These are phyloP conservation scores for Mesopsocus fuscifrons DNA, from an alignment of 2,888 invertebrate species.

Conservation along the genomic window DNA sequence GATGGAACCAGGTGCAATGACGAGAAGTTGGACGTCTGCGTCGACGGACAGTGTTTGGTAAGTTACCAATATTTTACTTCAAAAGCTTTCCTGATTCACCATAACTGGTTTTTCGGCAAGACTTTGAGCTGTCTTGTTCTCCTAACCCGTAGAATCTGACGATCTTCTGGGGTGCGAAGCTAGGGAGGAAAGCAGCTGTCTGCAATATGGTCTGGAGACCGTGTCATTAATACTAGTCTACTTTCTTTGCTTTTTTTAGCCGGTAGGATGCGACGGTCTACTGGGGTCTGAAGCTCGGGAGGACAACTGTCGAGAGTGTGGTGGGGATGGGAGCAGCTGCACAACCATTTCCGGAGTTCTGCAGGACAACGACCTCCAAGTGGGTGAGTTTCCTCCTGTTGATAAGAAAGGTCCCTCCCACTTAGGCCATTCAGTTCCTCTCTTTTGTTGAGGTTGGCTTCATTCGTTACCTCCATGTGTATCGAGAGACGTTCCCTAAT, in stretches of 20 bases:
- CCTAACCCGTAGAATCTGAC: too few species aligned
- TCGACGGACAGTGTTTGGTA: conserved; percentile 84
- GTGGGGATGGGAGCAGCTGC: conserved; percentile 80
- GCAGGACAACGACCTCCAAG: conserved; percentile 49
- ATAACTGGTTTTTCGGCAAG: too few species aligned
- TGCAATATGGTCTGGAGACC: too few species aligned
- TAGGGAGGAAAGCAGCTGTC: too few species aligned
- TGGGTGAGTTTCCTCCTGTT: conserved; percentile 32
- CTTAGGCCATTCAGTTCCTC: background rate
- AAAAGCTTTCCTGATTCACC: too few species aligned
- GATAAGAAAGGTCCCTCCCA: background rate
- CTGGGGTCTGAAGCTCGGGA: conserved; percentile 70
- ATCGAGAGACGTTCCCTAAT: too few species aligned
- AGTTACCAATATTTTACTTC: conserved; percentile 22
- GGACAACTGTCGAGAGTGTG: conserved; percentile 81
- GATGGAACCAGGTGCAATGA: conserved; percentile 72
- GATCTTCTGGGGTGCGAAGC: too few species aligned
- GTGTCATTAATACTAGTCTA: too few species aligned
- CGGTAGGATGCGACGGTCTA: conserved; percentile 89
- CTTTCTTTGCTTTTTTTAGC: conserved; percentile 35
- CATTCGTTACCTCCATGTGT: too few species aligned
- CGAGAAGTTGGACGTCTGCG: conserved; percentile 78
- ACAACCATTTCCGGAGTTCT: conserved; percentile 54
- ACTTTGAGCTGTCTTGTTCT: too few species aligned
- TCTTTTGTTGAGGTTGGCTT: too few species aligned